phyloP scores from a whole-genome alignment of 2,888 invertebrate genomes.

The Drosophila peninsularis region DNA sequence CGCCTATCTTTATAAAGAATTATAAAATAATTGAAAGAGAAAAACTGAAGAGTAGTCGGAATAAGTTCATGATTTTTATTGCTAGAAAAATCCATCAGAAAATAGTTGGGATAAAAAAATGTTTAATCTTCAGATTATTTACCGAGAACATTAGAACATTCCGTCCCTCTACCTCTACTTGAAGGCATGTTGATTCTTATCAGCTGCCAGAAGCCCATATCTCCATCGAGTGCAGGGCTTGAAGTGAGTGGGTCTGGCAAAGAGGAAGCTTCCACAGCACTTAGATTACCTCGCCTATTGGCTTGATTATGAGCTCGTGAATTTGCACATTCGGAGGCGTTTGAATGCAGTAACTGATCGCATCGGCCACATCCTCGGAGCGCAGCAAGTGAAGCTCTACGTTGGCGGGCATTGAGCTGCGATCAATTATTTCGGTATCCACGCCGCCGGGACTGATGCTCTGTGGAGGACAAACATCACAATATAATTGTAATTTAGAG shows the following conservation, averaged over 20 bases:
- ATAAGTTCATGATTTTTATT: too few relatives aligned
- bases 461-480: not conserved
- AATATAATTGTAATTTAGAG: too few relatives aligned
- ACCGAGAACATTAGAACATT: not conserved
- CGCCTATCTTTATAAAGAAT: too few relatives aligned
- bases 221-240: too few relatives aligned
- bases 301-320: slow-evolving; percentile 6
- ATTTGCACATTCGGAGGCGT: slow-evolving; percentile 7
- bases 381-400: not conserved
- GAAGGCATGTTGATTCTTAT: too few relatives aligned
- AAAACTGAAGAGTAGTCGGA: too few relatives aligned
- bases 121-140: not conserved
- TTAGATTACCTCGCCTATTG: not conserved
- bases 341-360: slow-evolving; percentile 8
- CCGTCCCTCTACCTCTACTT: too few relatives aligned
- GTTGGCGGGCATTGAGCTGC: not conserved
- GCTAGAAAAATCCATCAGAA: too few relatives aligned
- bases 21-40: too few relatives aligned
- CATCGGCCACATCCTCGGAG: slow-evolving; percentile 9
- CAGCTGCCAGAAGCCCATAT: too few relatives aligned
- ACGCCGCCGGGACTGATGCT: slow-evolving; percentile 6
- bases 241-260: not conserved
- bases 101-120: not conserved
- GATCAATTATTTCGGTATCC: slow-evolving; percentile 3
- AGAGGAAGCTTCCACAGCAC: not conserved